Base-by-base conservation (phyloP, 1,140 invertebrate species). In the Dryas iulia region DNA sequence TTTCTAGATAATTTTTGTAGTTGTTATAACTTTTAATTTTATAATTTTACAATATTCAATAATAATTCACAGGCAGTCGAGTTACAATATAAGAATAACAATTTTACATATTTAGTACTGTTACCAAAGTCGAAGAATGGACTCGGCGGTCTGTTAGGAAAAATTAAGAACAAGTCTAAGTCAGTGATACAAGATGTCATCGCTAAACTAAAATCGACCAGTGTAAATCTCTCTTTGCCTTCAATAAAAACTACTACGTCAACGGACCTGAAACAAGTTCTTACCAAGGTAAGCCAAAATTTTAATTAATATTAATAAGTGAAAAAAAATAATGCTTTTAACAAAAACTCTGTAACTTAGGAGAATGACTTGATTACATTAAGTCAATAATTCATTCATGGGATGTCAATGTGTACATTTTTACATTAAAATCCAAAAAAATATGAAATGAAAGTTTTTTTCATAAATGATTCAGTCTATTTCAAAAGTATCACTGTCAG, bases 31-130 rank as follows among this genome's bases (percentile, higher is more conserved):
- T 10, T 25, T 56, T 56, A 4, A 25, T 23, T 1, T 12, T 56
- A 23, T n/a, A 7, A 1, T 54, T 56, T 54, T 54, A n/a, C n/a
- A n/a, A n/a, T n/a, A n/a, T n/a, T n/a, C n/a, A n/a, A n/a, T n/a
- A n/a, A n/a, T n/a, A n/a, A n/a, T n/a, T 63, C 54, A 30, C 47
- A 63, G 61, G 61, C 52, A 18, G 28, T 30, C n/a, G 23, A 63
- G 47, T 63, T 63, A 14, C 24, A 28, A 21, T 63, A 63, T n/a
- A 53, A 23, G 12, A 63, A 31, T 63, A 6, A 39, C 11, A 23
- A 24, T 3, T 63, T 63, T 31, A 28, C 61, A 23, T 52, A 26
- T 21, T 25, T 63, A 24, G 61, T 53, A 54, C 12, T 63, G 3
- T 63, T 63, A 28, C 61, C 61, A 21, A 52, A 24, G 21, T 56